Evolutionary conservation across 2,888 invertebrate genomes (phyloP).

Genomic region (Diaperis boleti): DNA sequence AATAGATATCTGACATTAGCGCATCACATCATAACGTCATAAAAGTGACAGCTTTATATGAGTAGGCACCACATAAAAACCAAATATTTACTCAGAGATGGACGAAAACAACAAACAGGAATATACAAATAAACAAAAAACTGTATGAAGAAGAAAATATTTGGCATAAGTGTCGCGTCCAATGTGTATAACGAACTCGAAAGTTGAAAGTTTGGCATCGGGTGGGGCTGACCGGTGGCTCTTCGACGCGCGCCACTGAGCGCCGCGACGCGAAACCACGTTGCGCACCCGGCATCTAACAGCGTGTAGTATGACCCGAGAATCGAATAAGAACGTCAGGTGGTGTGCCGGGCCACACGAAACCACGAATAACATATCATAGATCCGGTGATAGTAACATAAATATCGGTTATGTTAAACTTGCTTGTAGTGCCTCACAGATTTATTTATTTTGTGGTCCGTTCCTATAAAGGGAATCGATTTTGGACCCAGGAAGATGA

Average conservation of each 20-base stretch:
- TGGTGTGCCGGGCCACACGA: conserved; percentile 54
- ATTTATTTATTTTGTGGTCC: conserved; percentile 49
- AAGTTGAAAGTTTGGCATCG: conserved; percentile 18
- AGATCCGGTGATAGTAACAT: conserved; percentile 53
- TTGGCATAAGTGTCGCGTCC: not conserved
- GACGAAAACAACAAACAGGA: too few species aligned
- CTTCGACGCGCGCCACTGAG: conserved; percentile 52
- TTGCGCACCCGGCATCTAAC: conserved; percentile 59
- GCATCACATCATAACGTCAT: too few species aligned
- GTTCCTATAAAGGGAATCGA: conserved; percentile 47
- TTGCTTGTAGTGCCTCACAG: conserved; percentile 57
- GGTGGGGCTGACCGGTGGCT: conserved; percentile 45
- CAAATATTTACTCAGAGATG: too few species aligned
- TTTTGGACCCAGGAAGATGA: conserved; percentile 45
- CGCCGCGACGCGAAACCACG: conserved; percentile 55
- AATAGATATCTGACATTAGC: too few species aligned
- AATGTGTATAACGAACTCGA: not conserved
- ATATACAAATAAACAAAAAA: too few species aligned
- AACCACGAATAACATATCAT: conserved; percentile 59
- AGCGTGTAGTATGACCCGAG: conserved; percentile 62
- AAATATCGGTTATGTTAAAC: conserved; percentile 43
- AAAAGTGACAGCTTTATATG: too few species aligned
- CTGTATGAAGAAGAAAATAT: not conserved
- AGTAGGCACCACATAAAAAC: too few species aligned
- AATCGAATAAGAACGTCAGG: conserved; percentile 56